Evolutionary conservation across 2,113 vertebrate species (phyloP).

Genomic region (Tachysurus vachellii): DNA sequence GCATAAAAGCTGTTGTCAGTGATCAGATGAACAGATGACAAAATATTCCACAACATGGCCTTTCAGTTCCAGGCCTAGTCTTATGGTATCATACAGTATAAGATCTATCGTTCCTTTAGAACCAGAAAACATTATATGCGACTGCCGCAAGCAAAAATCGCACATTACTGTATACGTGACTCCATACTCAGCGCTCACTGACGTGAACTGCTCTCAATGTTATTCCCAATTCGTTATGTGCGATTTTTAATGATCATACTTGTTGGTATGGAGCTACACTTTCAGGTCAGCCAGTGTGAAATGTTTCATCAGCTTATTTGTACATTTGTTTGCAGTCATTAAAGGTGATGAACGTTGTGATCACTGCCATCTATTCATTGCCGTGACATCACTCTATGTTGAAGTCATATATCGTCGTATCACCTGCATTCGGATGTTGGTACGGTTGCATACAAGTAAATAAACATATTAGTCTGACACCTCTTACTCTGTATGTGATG

Average conservation of each 20-base stretch:
- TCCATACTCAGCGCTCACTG: background rate
- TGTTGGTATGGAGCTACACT: background rate
- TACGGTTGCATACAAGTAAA: too few species aligned
- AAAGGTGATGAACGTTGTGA: background rate
- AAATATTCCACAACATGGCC: background rate
- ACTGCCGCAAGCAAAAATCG: background rate
- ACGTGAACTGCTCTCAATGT: background rate
- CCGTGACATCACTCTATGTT: background rate
- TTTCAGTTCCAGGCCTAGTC: background rate
- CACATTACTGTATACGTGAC: too few species aligned
- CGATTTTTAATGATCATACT: background rate
- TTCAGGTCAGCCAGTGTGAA: too few species aligned
- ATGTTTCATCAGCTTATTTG: background rate
- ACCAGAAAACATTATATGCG: background rate
- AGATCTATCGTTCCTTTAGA: background rate
- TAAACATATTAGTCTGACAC: too few species aligned
- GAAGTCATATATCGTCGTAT: background rate
- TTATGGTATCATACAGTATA: background rate
- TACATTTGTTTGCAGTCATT: background rate
- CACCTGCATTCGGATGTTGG: background rate
- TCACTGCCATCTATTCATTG: background rate
- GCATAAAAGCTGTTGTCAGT: background rate
- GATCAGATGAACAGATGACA: background rate
- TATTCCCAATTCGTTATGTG: too few species aligned
- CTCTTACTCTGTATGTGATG: background rate